Conservation (phyloP, 2,797 vertebrate species). For the Cuculus canorus region DNA sequence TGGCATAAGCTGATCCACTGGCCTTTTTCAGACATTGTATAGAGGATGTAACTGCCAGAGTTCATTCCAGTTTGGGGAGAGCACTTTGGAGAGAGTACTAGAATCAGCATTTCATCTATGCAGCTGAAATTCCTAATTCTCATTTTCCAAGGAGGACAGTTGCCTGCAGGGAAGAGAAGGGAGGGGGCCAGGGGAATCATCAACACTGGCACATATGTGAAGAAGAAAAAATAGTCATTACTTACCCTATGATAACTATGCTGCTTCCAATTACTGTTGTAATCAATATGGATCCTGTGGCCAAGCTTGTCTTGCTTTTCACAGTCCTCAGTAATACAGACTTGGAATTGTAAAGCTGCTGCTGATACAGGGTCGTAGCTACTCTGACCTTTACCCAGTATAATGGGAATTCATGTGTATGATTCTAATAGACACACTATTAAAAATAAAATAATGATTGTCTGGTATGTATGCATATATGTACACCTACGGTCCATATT, state of each 20-base stretch:
- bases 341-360: slow-evolving; percentile 57
- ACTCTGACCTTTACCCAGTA: slow-evolving; percentile 44
- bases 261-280: slow-evolving; percentile 62
- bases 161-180: slow-evolving; percentile 32
- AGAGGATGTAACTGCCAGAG: not conserved
- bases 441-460: slow-evolving; percentile 32
- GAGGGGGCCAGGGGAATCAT: slow-evolving; percentile 20
- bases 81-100: no score
- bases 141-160: slow-evolving; percentile 5
- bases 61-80: not conserved
- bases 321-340: slow-evolving; percentile 36
- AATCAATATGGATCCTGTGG: slow-evolving; percentile 66
- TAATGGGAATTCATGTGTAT: slow-evolving; percentile 30
- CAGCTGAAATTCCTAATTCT: slow-evolving; percentile 49
- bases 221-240: slow-evolving; percentile 58
- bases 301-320: slow-evolving; percentile 60
- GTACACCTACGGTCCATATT: not conserved
- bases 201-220: slow-evolving; percentile 53
- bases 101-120: slow-evolving; percentile 58
- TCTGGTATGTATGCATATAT: not conserved
- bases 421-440: slow-evolving; percentile 19
- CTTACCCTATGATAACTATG: slow-evolving; percentile 60
- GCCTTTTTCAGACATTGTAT: slow-evolving; percentile 49
- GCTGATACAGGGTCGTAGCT: slow-evolving; percentile 41
- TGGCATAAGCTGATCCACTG: slow-evolving; percentile 60